Evolutionary conservation across 2,113 vertebrate genomes (phyloP), one percentile per base, ranked within the genome.

Genomic region (Calyptomena viridis): DNA sequence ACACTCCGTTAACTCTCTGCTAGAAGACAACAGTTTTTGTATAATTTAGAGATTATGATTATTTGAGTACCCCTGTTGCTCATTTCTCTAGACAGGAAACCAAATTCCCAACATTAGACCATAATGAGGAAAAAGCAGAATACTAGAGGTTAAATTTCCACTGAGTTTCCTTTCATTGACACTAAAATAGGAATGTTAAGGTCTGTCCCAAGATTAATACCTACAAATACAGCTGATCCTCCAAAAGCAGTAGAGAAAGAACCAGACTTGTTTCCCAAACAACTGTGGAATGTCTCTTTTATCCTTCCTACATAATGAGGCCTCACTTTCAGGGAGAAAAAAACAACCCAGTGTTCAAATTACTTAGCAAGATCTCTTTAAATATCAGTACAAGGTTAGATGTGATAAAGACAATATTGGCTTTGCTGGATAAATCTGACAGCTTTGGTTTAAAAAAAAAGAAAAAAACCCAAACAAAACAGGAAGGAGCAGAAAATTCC

Each of bases 311-410:
- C 0, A 0, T 20, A 90, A 58, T 0, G 5, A 74, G 50, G 15
- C 27, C 22, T 90, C 30, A 37, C 14, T 84, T 84, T 21, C 11
- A 83, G 12, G 14, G 15, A 47, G 28, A 6, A 5, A 59, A 25
- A 63, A n/a, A 33, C 56, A 21, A 60, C 2, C 6, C 33, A 49
- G 23, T 40, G 56, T 49, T 95, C 64, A 84, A 96, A 84, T 79
- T 82, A 90, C 69, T 94, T 84, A 44, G 52, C 30, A 77, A 90
- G 73, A 89, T 44, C 66, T 75, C 76, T 59, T 84, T 73, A 92
- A 93, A 44, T 83, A 95, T 63, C 89, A 88, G 82, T 53, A 50
- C 78, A 75, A 94, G 89, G 84, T 91, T 63, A 94, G 37, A 79
- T 80, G 56, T 17, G 75, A 93, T 91, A 89, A 84, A 55, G 27